Base-by-base conservation (phyloP, 2,113 vertebrate genomes). In the Sitta europaea region DNA sequence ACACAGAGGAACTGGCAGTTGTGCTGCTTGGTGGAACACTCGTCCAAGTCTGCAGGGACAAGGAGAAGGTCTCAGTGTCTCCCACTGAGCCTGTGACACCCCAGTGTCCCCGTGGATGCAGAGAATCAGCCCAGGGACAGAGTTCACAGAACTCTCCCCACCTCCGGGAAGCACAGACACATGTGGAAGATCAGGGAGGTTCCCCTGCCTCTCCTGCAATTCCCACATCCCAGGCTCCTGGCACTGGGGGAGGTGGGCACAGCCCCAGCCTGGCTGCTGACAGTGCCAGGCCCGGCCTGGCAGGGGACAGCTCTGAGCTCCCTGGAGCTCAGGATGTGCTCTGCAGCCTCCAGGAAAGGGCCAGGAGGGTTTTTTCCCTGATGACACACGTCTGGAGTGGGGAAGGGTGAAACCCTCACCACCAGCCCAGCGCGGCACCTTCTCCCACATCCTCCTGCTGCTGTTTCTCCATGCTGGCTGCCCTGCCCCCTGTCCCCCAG, bases 1-100 rank as follows among this genome's bases (percentile, higher is more conserved):
- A 99, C 97, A 3, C 99, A 99, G 33, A 99, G 97, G 98, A 99
- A 99, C 98, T 99, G 99, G 96, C 99, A 99, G 97, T 99, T 99
- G 95, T 99, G 99, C 74, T 99, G 98, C 86, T 99, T 98, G n/a
- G 98, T 99, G 58, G 99, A 98, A 47, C 99, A 99, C 83, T 99
- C 99, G 1, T 99, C 99, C 97, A 99, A 43, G 95, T 99, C 99
- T 99, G 93, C 2, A 33, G 61, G 57, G 65, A 55, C 45, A 71
- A 54, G 53, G 35, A 77, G 2, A 95, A 28, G 35, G 8, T 3
- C 66, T 51, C 43, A 19, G 3, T 6, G 35, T 12, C 17, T 2
- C 22, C 40, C 16, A 3, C 36, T 4, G n/a, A 43, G 50, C 22
- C 57, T 58, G 71, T 3, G 51, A 11, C 54, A 45, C 16, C 31